Base-by-base conservation (phyloP, 2,797 vertebrate species). In the Enteromius thamalakanensis region DNA sequence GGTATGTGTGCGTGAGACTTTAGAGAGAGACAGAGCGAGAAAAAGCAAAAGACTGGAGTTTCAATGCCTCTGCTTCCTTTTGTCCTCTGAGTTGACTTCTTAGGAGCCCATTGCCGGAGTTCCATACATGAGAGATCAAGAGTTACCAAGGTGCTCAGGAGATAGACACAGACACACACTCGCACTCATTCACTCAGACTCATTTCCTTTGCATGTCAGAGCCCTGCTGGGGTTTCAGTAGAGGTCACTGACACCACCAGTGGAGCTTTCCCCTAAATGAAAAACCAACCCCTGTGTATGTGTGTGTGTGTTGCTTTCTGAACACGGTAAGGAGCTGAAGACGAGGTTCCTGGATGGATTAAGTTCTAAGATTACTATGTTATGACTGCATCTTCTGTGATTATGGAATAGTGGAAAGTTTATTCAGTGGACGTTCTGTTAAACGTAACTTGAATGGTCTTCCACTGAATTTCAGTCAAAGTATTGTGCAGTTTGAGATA, bases 61-160 rank as follows among this genome's bases (percentile, higher is more conserved):
- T 93, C 88, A 94, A 94, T 92, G 93, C 92, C 93, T 93, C 93
- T 92, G 90, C 90, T 91, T 83, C 82, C 92, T 88, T 94, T 94
- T 95, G 94, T 95, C 93, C 92, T 89, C 89, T 88, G 62, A 93
- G 92, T 94, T 91, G 93, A 95, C 93, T 94, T 94, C 90, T 94
- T 90, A 92, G 93, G 92, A 93, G 92, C 93, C 94, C 91, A 93
- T 91, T 84, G 91, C 92, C 91, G 87, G 92, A 92, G 93, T 91
- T 92, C 94, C 93, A 95, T 96, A 94, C 94, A 95, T 95, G 94
- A 95, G 89, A 95, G 95, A 96, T 96, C 95, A 96, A 96, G 95
- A 94, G 95, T 95, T 96, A 94, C 95, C 95, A 94, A 94, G 95
- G 95, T 95, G 93, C 94, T 95, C 91, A 90, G 90, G 91, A 93